Evolutionary conservation across 2,797 vertebrate species (phyloP).

Genomic region (Pseudocheirus occidentalis): DNA sequence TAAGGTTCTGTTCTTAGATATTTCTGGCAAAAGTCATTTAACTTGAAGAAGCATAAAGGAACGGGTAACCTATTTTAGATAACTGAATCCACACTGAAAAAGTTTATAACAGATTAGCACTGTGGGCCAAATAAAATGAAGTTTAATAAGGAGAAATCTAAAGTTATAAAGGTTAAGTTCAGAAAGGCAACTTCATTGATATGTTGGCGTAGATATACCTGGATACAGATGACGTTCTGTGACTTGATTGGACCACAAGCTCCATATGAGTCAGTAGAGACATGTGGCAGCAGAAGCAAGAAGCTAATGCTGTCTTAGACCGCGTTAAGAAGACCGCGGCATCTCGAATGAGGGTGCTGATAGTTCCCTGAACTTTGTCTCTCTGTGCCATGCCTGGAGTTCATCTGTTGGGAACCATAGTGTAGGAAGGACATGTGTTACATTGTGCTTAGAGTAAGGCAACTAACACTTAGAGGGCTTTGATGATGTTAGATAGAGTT

Average conservation of each 20-base stretch:
- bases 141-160: background rate
- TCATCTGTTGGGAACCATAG: background rate
- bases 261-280: background rate
- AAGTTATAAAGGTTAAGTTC: background rate
- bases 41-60: background rate
- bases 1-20: background rate
- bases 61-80: background rate
- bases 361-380: background rate
- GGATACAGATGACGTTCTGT: background rate
- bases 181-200: background rate
- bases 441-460: background rate
- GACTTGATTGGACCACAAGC: background rate
- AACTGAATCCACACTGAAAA: background rate
- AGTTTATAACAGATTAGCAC: background rate
- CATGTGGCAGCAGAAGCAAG: background rate
- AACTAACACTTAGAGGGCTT: background rate
- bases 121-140: background rate
- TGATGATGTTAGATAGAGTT: background rate
- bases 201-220: background rate
- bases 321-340: background rate
- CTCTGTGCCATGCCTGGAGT: background rate
- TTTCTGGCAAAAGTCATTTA: background rate
- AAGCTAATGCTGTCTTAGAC: background rate
- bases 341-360: background rate
- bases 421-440: background rate